Evolutionary conservation across 2,797 vertebrate genomes (phyloP).

Genomic region (Paedocypris micromegethes): DNA sequence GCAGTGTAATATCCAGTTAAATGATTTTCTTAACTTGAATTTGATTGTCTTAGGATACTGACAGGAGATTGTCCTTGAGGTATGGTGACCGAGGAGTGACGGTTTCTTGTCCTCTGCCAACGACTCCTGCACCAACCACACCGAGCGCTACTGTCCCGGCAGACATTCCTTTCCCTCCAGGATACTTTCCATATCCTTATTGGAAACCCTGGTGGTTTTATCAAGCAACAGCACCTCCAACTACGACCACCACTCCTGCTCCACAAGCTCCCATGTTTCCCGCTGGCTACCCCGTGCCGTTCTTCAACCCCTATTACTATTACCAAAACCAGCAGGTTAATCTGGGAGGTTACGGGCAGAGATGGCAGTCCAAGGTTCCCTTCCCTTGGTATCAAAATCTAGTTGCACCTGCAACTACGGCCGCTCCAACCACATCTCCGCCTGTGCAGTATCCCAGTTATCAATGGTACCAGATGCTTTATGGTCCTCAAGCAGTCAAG

Average conservation of each 20-base stretch:
- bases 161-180: background rate
- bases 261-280: background rate
- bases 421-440: no score
- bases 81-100: conserved; percentile 42
- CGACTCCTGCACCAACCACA: background rate
- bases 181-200: background rate
- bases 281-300: background rate
- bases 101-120: conserved; percentile 39
- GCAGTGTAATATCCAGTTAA: background rate
- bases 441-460: no score
- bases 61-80: conserved; percentile 42
- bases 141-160: background rate
- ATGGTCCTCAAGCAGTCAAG: no score
- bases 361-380: no score
- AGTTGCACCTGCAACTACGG: no score
- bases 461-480: no score
- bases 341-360: no score
- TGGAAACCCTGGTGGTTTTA: background rate
- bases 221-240: background rate
- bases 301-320: background rate
- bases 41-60: conserved; percentile 39
- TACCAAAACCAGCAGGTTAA: no score
- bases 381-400: no score
- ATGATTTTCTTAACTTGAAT: background rate
- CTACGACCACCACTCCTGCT: background rate